Base-by-base conservation (phyloP, 2,113 vertebrate species). In the Epinephelus cyanopodus region DNA sequence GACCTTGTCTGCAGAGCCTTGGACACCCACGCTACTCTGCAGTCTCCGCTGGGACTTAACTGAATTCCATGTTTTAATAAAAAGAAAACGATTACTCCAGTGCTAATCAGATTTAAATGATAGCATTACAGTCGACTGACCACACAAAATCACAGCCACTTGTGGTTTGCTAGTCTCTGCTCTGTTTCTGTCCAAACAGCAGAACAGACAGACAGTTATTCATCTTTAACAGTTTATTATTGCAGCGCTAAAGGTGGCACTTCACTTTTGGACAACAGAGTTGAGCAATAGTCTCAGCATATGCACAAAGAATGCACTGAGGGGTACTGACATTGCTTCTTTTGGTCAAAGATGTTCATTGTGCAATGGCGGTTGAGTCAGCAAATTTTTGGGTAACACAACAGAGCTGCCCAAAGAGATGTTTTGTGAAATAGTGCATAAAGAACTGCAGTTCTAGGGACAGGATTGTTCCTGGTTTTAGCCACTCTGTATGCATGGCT, bases 31-130 rank as follows among this genome's bases (percentile, higher is more conserved):
- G 25, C 56, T 77, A 67, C 75, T 68, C 86, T 21, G 65, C 23
- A 66, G 42, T 42, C n/a, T 48, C 50, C 73, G 78, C 67, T 76
- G 81, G 58, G 54, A 75, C 87, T 66, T 82, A 89, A 79, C 76
- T 52, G 68, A 89, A 92, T 90, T 87, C 79, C 79, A 86, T 53
- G 74, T 65, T 17, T 62, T 60, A 54, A 77, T 81, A 67, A 70
- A 92, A 89, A 53, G 74, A 79, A 63, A 19, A 86, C 39, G 83
- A 83, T 89, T 88, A 47, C 39, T 58, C 25, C 45, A 81, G 67
- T 72, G 56, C 74, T 82, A 82, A 88, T 86, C 56, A 29, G 65
- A 81, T 89, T 85, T 56, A 74, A 78, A 18, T 81, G 75, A 78
- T 79, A 91, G 54, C 84, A 3, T 45, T 45, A 11, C 42, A 45